Conservation (phyloP, 2,797 vertebrate species). For the Hozukius guyotensis region DNA sequence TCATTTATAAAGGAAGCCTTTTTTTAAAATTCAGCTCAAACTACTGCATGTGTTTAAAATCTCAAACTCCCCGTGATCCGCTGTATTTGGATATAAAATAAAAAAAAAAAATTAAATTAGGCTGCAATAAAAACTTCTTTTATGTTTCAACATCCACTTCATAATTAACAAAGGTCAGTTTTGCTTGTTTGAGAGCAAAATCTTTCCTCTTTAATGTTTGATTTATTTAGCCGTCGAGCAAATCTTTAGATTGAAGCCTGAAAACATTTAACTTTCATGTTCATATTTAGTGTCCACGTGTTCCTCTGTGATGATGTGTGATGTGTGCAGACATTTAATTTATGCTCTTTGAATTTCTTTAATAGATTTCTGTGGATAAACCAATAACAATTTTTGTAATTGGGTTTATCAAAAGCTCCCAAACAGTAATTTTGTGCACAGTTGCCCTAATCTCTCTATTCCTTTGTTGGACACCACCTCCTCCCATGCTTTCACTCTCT, state of each 20-base stretch:
- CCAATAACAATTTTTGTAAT: constrained; percentile 42
- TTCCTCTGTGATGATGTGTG: constrained; percentile 32
- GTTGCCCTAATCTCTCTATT: constrained; percentile 45
- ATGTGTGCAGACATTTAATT: constrained; percentile 35
- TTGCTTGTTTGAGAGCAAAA: not conserved
- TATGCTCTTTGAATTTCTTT: constrained; percentile 12
- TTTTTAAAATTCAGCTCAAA: constrained; percentile 43
- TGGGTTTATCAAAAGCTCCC: constrained; percentile 53
- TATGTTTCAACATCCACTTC: not conserved
- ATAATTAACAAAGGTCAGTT: not conserved
- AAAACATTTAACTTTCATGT: constrained; percentile 30
- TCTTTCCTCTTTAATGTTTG: not conserved
- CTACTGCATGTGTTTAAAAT: constrained; percentile 34
- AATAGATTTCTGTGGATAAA: constrained; percentile 33
- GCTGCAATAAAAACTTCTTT: constrained; percentile 25
- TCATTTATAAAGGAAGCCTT: constrained; percentile 28
- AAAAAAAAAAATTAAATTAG: too few relatives aligned
- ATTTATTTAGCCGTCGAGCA: constrained; percentile 5
- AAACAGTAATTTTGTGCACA: constrained; percentile 49
- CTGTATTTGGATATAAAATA: not conserved
- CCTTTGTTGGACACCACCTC: constrained; percentile 37
- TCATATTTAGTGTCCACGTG: constrained; percentile 5
- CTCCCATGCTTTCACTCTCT: constrained; percentile 1
- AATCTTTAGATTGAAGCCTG: not conserved
- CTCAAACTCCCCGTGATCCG: constrained; percentile 24